Percentiles rank a stretch among this genome's conserved stretches.
Conservation (phyloP, 92 coral and sea anemone genomes). For the Nematostella vectensis region DNA sequence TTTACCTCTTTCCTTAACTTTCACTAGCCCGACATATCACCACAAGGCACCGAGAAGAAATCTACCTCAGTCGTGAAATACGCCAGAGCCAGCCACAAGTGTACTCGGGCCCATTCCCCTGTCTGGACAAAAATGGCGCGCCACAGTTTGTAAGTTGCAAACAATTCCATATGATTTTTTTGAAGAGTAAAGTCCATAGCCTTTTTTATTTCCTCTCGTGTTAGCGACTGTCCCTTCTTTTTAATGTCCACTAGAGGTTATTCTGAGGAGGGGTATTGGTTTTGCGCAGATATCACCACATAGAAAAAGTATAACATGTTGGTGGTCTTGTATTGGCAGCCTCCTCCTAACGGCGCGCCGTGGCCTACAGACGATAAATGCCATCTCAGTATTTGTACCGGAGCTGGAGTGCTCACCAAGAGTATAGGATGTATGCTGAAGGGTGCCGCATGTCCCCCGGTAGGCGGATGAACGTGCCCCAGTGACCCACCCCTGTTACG, state of each 20-base stretch:
- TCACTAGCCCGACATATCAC: no score
- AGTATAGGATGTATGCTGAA: constrained; percentile 43
- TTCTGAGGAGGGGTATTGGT: no score
- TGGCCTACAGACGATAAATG: constrained; percentile 79
- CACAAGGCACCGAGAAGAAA: no score
- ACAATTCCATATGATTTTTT: neutral
- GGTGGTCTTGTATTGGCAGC: no score
- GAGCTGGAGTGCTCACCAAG: constrained; percentile 51
- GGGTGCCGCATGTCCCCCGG: constrained; percentile 51
- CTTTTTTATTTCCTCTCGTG: no score
- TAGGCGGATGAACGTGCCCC: constrained; percentile 18
- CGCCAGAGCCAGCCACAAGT: constrained; percentile 13
- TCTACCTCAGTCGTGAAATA: no score
- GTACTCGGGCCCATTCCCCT: constrained; percentile 30
- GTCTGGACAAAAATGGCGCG: constrained; percentile 21
- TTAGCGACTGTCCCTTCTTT: no score
- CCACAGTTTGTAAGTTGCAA: constrained; percentile 18
- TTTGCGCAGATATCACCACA: no score
- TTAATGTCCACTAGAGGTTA: no score
- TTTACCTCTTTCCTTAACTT: no score
- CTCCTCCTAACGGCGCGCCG: constrained; percentile 67
- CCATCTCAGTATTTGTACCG: constrained; percentile 59
- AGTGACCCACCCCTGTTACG: neutral
- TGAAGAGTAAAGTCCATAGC: no score
- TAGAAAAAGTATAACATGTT: no score